Conservation (phyloP, 2,113 vertebrate species). For the Takifugu bimaculatus region DNA sequence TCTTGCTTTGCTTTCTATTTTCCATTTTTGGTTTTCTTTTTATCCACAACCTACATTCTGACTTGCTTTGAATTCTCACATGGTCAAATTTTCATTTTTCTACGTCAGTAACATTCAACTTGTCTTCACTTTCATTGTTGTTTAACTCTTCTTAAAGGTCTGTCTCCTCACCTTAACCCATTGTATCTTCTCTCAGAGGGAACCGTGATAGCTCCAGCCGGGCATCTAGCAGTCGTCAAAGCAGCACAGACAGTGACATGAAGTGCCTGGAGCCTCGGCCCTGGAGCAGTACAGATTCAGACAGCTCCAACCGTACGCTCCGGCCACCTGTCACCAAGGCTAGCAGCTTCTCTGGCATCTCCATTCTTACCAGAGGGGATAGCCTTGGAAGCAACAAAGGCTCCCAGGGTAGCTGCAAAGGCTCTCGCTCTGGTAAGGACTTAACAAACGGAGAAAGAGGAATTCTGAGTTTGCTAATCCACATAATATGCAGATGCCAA, state of each 20-base stretch:
- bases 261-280: slow-evolving; percentile 94
- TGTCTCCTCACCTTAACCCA: not conserved
- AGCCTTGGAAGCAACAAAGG: slow-evolving; percentile 93
- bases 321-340: slow-evolving; percentile 95
- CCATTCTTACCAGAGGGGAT: slow-evolving; percentile 94
- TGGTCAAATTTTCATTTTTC: not conserved
- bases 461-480: no score
- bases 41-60: slow-evolving; percentile 6
- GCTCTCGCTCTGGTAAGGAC: slow-evolving; percentile 82
- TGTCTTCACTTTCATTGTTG: not conserved
- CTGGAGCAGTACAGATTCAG: slow-evolving; percentile 98
- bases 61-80: slow-evolving; percentile 2
- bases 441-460: not conserved
- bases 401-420: slow-evolving; percentile 80
- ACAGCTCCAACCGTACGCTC: slow-evolving; percentile 88
- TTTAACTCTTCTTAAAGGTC: slow-evolving; percentile 14
- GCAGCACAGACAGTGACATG: slow-evolving; percentile 96
- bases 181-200: slow-evolving; percentile 74
- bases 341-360: slow-evolving; percentile 99
- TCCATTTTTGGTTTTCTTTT: slow-evolving; percentile 7
- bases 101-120: not conserved
- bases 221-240: slow-evolving; percentile 92
- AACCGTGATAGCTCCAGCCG: slow-evolving; percentile 86
- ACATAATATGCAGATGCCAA: no score
- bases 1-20: slow-evolving; percentile 8